Base-by-base conservation (phyloP, 2,888 invertebrate species). In the Dryocosmus kuriphilus region DNA sequence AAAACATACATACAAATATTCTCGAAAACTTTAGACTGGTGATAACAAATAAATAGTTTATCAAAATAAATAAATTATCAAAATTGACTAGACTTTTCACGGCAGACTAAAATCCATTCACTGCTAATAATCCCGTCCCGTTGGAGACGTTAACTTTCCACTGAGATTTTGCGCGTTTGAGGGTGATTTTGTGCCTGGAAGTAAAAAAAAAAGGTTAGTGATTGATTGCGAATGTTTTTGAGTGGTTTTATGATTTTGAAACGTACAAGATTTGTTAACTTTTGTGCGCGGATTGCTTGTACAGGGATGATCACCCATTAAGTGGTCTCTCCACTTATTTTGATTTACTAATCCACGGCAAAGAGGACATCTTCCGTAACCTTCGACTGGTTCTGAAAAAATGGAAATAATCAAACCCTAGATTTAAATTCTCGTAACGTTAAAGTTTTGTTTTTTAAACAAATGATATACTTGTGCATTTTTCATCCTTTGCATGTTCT, bases 341-440 rank as follows among this genome's bases (percentile, higher is more conserved):
- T 97, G 96, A 22, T 95, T 94, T 2, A 98, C 94, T 90, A 97
- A 96, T 81, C 94, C 94, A 86, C 96, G 95, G 89, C 98, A 98
- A 80, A 98, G 93, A 0, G 98, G 97, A 89, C 98, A 98, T 85
- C 96, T 95, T 90, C 95, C 96, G 81, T 95, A 95, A 51, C 96
- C 95, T 84, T 93, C 93, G 35, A 92, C 88, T 41, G 93, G 90
- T 86, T 93, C 94, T 92, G 88, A 83, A 87, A 92, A 41, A 30
- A 30, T 16, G 30, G 60, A 11, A 67, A 22, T 24, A 63, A n/a
- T 41, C 27, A 75, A 9, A 73, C 32, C 35, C 16, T 22, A 63
- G 22, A 30, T 63, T 61, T 1, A 16, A 41, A 41, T 0, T 6
- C 16, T 41, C 41, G 41, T 41, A 16, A 16, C 4, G 3, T 41